These are phyloP conservation scores for Callaeas wilsoni DNA, from an alignment of 2,113 vertebrate species.

Conservation along the genomic window DNA sequence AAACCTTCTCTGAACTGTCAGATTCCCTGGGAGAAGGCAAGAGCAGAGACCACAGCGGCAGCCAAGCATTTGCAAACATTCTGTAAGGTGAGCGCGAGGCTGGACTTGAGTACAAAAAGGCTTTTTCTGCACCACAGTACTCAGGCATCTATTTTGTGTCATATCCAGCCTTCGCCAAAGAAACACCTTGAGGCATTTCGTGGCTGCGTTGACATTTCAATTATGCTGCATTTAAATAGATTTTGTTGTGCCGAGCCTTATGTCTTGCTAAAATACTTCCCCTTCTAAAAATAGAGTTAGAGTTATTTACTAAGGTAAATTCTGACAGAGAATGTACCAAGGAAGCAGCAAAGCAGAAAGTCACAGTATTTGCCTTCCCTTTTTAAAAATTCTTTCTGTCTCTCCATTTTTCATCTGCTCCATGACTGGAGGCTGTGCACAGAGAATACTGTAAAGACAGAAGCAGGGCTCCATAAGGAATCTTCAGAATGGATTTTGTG, in stretches of 20 bases:
- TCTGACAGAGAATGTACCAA: not conserved
- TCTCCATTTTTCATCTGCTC: not conserved
- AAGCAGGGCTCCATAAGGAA: not conserved
- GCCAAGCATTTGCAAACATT: not conserved
- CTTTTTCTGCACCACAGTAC: not conserved
- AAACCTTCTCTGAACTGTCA: not conserved
- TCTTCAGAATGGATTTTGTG: rapidly evolving
- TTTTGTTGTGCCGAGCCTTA: not conserved
- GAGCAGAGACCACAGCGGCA: not conserved
- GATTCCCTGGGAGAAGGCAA: not conserved
- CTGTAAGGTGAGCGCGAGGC: rapidly evolving
- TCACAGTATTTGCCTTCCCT: not conserved
- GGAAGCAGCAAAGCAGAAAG: slow-evolving; percentile 17
- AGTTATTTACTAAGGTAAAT: slow-evolving; percentile 1
- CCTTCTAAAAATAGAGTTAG: not conserved
- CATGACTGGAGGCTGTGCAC: not conserved
- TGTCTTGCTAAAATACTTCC: not conserved
- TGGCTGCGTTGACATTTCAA: slow-evolving; percentile 25
- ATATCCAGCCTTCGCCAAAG: not conserved
- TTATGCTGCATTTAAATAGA: slow-evolving; percentile 40
- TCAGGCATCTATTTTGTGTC: not conserved
- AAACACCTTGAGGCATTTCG: slow-evolving; percentile 29
- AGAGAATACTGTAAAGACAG: not conserved
- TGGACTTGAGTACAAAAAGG: not conserved
- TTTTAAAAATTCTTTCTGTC: not conserved